Evolutionary conservation across 2,888 invertebrate species (phyloP), one percentile per base, ranked within the genome.

Genomic region (Ischnus inquisitorius): DNA sequence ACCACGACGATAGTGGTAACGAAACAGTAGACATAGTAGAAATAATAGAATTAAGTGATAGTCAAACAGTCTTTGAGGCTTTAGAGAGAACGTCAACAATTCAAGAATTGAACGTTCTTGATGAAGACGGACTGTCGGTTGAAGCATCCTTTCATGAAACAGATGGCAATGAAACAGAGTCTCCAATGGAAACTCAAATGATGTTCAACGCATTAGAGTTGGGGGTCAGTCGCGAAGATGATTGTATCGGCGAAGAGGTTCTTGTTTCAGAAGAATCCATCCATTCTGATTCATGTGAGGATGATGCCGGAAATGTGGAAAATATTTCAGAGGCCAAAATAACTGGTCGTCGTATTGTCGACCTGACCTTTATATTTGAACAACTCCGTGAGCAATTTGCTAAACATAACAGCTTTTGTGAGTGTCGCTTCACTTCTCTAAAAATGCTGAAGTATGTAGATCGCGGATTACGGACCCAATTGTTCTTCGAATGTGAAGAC

Each of bases 271-370:
- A 54, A 54, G n/a, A 54, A 54, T 22, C 54, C 16, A 54, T 54
- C 8, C 22, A 8, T 10, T 54, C 54, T 2, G 54, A 54, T 54
- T 16, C 2, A 22, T 54, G 54, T 14, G 8, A 68, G 6, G 10
- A 12, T 39, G 46, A n/a, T 68, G 14, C 43, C 8, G 22, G 43
- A 19, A 28, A 41, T 14, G 16, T 34, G 8, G 19, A 57, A 1
- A 43, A 43, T 19, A 28, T 60, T 19, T 6, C 1, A 5, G 51
- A 64, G 8, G 25, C 51, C 28, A 48, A 69, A 48, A 22, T 78
- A 2, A n/a, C 69, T 22, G 78, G 78, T 39, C 68, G 78, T 28
- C 69, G 69, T 43, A 78, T 78, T 10, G 78, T 78, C 16, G 69
- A 69, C 16, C 14, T 78, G 1, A 25, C 46, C 12, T 69, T 39